Evolutionary conservation across 1,140 invertebrate species (phyloP), one percentile per base, ranked within the genome.

Genomic region (Drusus annulatus): DNA sequence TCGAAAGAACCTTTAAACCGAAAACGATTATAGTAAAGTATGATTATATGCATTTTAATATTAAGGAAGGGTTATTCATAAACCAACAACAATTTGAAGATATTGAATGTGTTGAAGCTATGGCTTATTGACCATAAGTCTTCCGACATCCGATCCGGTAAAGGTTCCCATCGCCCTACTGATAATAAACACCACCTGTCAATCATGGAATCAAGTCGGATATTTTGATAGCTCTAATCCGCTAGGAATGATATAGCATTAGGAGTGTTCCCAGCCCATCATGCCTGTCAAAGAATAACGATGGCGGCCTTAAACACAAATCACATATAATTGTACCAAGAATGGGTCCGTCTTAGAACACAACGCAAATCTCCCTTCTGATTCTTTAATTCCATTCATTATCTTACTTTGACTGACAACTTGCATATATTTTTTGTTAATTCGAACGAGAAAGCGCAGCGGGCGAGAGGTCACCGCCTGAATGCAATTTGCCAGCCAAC

Each of bases 331-430:
- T 79, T 73, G 65, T 51, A 71, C 28, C 63, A 52, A 56, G 17
- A 45, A 6, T 28, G 50, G 63, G 21, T 50, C 62, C 21, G 60
- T 50, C 3, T 60, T 68, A 50, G 60, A 78, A 21, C 63, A 56
- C 36, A 45, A 36, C 58, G 45, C 31, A 58, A 23, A 31, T 50
- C 50, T 60, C 19, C 62, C 58, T 56, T 31, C 50, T n/a, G 45
- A 63, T 45, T 19, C 16, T 79, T 60, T 79, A 79, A 79, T 79
- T 79, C 78, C 78, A 79, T 45, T 79, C 54, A 79, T 79, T 79
- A 79, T 79, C 51, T 36, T 17, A 21, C 68, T 62, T 62, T 73
- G 65, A 79, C 31, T 79, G 78, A 79, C 65, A 28, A 19, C 45
- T 45, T 36, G 58, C 56, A 77, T 25, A 69, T 78, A 78, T 78